Base-by-base conservation (phyloP, 2,888 invertebrate species). In the Cylloceria caligata region DNA sequence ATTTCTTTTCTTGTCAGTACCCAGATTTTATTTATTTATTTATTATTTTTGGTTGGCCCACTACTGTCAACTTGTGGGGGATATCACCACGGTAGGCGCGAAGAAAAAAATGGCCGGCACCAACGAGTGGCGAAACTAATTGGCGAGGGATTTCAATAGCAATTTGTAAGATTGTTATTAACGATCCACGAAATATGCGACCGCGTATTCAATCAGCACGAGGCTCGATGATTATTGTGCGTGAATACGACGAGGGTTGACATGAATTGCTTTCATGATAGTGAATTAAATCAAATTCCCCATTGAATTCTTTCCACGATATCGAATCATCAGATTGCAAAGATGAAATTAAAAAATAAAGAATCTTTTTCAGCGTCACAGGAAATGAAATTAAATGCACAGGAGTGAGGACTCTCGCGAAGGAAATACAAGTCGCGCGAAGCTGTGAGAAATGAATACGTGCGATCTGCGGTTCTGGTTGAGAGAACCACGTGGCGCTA, bases 111-210 rank as follows among this genome's bases (percentile, higher is more conserved):
- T 64, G 7, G 19, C 49, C n/a, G 7, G n/a, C 27, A 19, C 30
- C 45, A 55, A 72, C 60, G 79, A 79, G 30, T 60, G 78, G 72
- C 73, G 78, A 73, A 77, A 80, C 79, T 79, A 81, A 84, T 83
- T 77, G 79, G 74, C 77, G 69, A 73, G 65, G 78, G 80, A 83
- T 83, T 85, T 85, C 84, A 85, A 85, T 85, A 73, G 81, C 77
- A 84, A 83, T 81, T 83, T 78, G 69, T 72, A 67, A 75, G 77
- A 84, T 84, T 80, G 72, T 85, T 83, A 85, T 84, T 80, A 76
- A 69, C 77, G 83, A 85, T 80, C 49, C 34, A 65, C 72, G 68
- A 79, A 75, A 79, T 75, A 76, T 71, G 60, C 60, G 30, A 57
- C 39, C 9, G 24, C 36, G 75, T 47, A 72, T 79, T 79, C 75